Base-by-base conservation (phyloP, 2,797 vertebrate species). In the Fistularia commersonii region DNA sequence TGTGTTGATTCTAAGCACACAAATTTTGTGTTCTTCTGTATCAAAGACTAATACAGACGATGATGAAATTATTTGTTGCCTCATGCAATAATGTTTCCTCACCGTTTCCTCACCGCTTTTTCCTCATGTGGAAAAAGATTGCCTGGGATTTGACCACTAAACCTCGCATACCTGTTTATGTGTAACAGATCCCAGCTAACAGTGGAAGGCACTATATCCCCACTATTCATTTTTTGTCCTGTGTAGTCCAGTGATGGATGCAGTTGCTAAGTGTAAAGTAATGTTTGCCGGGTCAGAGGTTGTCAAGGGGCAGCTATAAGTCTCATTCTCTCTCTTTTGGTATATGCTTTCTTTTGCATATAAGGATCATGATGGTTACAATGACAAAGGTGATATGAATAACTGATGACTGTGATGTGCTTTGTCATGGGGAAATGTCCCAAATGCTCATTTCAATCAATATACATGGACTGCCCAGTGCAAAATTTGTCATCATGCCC, bases 221-320 rank as follows among this genome's bases (percentile, higher is more conserved):
- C 23, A 4, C 23, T 23, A 23, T 23, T 23, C 23, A 23, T 23
- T 23, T 23, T 23, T 23, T 4, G 4, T n/a, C 34, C 40, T 42
- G 11, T 43, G 0, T 53, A 5, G 43, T 32, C 8, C 6, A 15
- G 44, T 10, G 36, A 48, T 15, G 54, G 32, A 11, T 6, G 14
- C 23, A 23, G 23, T 23, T 23, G 15, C 32, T 32, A 11, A 45
- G 8, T 42, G 41, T 48, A 13, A 37, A 15, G 55, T 50, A 32
- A 15, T 41, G 52, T 57, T 47, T 61, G 50, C 55, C 46, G 64
- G 64, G 44, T 63, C 36, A 35, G 43, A 51, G 45, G 38, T 38
- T 31, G 54, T 44, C 33, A 54, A 14, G 39, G 45, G 50, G 34
- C 1, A 1, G 0, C 51, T 59, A 54, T 6, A 46, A 7, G 54